A percentile compares a stretch with the other conserved stretches of the same genome.
These are phyloP conservation scores for Drosophila mettleri DNA, from an alignment of 2,888 invertebrate genomes.

Conservation along the genomic window DNA sequence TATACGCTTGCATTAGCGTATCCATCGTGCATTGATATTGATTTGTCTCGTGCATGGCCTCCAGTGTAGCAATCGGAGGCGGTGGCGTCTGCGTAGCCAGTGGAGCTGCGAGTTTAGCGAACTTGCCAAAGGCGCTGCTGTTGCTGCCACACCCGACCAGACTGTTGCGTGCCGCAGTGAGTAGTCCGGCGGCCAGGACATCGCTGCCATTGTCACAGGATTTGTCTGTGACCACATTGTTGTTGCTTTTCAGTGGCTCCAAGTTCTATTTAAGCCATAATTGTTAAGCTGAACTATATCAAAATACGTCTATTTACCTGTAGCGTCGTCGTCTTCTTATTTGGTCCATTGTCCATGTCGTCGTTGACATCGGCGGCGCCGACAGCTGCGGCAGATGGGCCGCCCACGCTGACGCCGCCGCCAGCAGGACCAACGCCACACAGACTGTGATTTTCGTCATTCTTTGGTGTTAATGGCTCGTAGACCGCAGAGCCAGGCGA, in stretches of 20 bases:
- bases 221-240: constrained; percentile 48
- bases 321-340: constrained; percentile 67
- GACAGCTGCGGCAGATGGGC: constrained; percentile 41
- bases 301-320: constrained; percentile 56
- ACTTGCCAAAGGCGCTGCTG: constrained; percentile 63
- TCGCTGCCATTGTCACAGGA: constrained; percentile 63
- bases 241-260: constrained; percentile 58
- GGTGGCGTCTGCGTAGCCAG: constrained; percentile 30
- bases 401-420: constrained; percentile 45
- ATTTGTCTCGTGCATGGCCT: constrained; percentile 55
- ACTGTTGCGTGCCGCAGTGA: constrained; percentile 49
- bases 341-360: constrained; percentile 73
- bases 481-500: constrained; percentile 74
- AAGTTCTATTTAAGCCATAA: constrained; percentile 48
- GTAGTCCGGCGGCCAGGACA: constrained; percentile 48
- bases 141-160: constrained; percentile 27
- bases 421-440: constrained; percentile 53
- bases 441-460: constrained; percentile 73
- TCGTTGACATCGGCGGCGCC: constrained; percentile 63
- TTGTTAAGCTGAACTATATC: not conserved
- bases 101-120: constrained; percentile 50
- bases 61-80: constrained; percentile 25
- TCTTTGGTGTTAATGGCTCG: constrained; percentile 78
- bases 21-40: constrained; percentile 80
- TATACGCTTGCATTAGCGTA: constrained; percentile 82